Base-by-base conservation (phyloP, 2,888 invertebrate species). In the Agrotis exclamationis region DNA sequence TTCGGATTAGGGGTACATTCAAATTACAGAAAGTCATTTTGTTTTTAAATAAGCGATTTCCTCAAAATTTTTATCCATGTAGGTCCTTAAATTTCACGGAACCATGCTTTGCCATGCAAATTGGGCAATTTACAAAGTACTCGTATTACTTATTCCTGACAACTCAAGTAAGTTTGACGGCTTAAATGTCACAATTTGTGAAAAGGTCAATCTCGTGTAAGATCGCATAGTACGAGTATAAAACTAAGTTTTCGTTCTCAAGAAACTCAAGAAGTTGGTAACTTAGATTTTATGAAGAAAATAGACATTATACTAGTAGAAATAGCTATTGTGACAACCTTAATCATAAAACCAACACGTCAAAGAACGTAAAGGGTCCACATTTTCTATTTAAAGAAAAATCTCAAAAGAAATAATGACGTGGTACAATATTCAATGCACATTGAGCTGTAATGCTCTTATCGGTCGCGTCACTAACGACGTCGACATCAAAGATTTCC, bases 401-500 rank as follows among this genome's bases (percentile, higher is more conserved):
- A 83, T 79, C 65, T 80, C 78, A 83, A 87, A 84, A 81, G 83
- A 86, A 88, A 89, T 89, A 90, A 90, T 83, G 90, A 90, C 76
- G 82, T 81, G 79, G 84, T 82, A 83, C 79, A 79, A 80, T 83
- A 86, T 85, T 84, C 70, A 84, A 84, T 76, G 79, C 80, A 87
- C 83, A 86, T 85, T 82, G 85, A 84, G 74, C 85, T 81, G 79
- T 92, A 94, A 94, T 92, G 85, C 92, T 89, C 91, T 93, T 93
- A 93, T 88, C 89, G 80, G 80, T 74, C 80, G 82, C 84, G 86
- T 84, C 91, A 90, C 92, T 95, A 95, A 95, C 93, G 94, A 95
- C 73, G 92, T 91, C 90, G 86, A 86, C 92, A 88, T 95, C 95
- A 95, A 95, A 96, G 95, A 91, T 89, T 91, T 92, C 90, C 92